These are phyloP conservation scores for Philotrypesis tridentata DNA, from an alignment of 1,140 invertebrate species.

Conservation along the genomic window DNA sequence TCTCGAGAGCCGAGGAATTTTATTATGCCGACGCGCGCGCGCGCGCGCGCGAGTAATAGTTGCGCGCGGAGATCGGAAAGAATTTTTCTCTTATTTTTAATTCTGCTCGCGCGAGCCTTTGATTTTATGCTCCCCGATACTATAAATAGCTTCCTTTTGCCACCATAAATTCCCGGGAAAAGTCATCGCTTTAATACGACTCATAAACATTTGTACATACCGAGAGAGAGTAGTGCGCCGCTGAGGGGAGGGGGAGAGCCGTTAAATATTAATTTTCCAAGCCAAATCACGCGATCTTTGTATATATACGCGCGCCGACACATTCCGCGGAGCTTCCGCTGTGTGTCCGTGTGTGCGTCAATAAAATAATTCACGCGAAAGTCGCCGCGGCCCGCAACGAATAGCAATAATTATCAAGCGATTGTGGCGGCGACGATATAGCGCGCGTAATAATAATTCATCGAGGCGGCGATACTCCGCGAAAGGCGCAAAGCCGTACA, in stretches of 20 bases:
- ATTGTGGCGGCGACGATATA: neutral
- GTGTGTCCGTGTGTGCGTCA: neutral
- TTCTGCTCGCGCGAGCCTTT: neutral
- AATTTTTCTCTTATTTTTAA: neutral
- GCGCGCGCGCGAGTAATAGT: too few species aligned
- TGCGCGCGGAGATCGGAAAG: neutral
- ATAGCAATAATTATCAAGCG: neutral
- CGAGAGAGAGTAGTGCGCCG: too few species aligned
- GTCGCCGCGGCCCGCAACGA: neutral
- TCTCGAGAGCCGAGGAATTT: slow-evolving; percentile 23
- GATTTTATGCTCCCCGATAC: neutral
- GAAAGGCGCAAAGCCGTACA: neutral
- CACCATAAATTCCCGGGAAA: neutral
- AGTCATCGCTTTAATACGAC: neutral
- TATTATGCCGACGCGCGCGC: slow-evolving; percentile 4
- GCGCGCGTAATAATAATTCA: neutral
- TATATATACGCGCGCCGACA: too few species aligned
- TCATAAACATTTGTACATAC: neutral
- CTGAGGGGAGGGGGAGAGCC: too few species aligned
- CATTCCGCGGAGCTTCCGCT: neutral
- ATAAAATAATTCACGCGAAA: neutral
- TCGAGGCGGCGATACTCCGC: neutral
- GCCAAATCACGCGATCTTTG: neutral
- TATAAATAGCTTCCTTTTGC: neutral
- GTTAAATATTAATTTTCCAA: neutral